Percentiles rank a stretch among this genome's conserved stretches.
Conservation (phyloP, 1,140 invertebrate genomes). For the Sesamia nonagrioides region DNA sequence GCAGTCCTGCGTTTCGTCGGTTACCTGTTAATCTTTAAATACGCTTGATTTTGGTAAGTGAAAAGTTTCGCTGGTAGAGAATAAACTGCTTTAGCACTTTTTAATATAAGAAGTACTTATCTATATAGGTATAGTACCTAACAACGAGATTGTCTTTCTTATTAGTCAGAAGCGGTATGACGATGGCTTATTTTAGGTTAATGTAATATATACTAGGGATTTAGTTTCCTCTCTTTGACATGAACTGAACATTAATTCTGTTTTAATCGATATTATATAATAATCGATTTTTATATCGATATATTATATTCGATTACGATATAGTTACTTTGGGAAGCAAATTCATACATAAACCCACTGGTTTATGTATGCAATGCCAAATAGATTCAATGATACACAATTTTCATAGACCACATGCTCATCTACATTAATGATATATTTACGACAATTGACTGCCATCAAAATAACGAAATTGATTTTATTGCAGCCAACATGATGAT, state of each 20-base stretch:
- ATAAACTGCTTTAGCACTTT: neutral
- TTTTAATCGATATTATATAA: too few relatives aligned
- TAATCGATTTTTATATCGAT: too few relatives aligned
- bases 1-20: neutral
- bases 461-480: neutral
- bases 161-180: too few relatives aligned
- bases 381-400: neutral
- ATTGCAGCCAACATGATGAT: neutral
- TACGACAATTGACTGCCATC: neutral
- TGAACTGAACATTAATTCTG: too few relatives aligned
- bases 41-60: conserved; percentile 27
- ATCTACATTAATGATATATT: neutral
- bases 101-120: neutral
- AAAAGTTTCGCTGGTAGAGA: conserved; percentile 5
- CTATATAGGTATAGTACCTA: neutral
- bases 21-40: conserved; percentile 17
- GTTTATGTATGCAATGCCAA: too few relatives aligned
- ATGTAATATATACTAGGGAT: too few relatives aligned
- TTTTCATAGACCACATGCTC: too few relatives aligned
- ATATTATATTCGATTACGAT: too few relatives aligned
- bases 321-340: too few relatives aligned
- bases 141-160: neutral
- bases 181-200: too few relatives aligned
- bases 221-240: too few relatives aligned
- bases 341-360: too few relatives aligned